Evolutionary conservation across 1,140 invertebrate genomes (phyloP).

Genomic region (Carposina sasakii): DNA sequence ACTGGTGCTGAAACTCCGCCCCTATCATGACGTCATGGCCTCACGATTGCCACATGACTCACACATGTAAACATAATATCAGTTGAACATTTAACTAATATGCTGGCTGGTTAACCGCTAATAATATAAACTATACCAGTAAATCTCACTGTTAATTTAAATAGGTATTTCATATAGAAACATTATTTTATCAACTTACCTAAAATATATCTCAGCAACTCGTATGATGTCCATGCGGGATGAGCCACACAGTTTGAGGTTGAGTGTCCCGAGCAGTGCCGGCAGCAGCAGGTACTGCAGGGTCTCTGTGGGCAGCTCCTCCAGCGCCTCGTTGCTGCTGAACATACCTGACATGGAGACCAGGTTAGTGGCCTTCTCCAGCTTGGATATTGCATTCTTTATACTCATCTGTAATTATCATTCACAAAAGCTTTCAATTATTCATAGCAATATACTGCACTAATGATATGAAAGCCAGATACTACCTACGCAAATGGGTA

Average conservation of each 20-base stretch:
- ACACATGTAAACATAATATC: no score
- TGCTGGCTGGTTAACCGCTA: no score
- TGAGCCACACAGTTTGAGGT: conserved; percentile 77
- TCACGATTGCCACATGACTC: no score
- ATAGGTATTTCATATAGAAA: no score
- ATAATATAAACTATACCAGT: no score
- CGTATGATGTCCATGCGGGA: conserved; percentile 80
- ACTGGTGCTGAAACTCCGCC: no score
- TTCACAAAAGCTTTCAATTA: neutral
- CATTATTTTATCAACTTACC: conserved; percentile 41
- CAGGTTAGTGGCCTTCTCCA: conserved; percentile 85
- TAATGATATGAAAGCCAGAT: neutral
- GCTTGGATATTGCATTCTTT: conserved; percentile 78
- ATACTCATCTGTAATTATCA: conserved; percentile 75
- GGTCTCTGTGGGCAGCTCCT: conserved; percentile 89
- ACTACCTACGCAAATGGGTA: neutral
- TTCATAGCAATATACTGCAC: neutral
- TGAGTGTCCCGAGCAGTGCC: conserved; percentile 84
- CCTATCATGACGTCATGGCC: no score
- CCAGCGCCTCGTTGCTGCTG: conserved; percentile 89
- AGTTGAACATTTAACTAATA: no score
- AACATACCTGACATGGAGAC: conserved; percentile 88
- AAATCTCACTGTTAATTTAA: no score
- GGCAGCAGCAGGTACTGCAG: conserved; percentile 90
- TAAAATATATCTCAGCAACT: conserved; percentile 87